A percentile compares a stretch with the other conserved stretches of the same genome.
These are phyloP conservation scores for Corydoras sp. DNA, from an alignment of 2,113 vertebrate genomes.

Conservation along the genomic window DNA sequence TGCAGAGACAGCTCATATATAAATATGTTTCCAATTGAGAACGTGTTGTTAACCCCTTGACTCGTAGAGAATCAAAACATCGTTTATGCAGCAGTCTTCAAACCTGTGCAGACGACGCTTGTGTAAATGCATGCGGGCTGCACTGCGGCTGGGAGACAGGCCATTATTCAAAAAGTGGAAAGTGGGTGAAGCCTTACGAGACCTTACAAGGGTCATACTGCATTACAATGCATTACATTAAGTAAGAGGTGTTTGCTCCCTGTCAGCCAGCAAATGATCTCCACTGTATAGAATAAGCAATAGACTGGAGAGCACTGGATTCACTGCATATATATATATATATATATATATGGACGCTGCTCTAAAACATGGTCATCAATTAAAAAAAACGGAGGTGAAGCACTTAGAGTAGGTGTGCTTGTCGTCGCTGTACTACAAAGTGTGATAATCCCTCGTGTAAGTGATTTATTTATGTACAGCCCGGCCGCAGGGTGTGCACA, in stretches of 20 bases:
- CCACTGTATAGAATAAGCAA: slow-evolving; percentile 11
- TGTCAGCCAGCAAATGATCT: slow-evolving; percentile 7
- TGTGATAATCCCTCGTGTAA: too few relatives aligned
- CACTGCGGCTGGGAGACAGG: background rate
- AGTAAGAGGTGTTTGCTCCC: background rate
- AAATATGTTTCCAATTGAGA: background rate
- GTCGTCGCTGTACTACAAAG: background rate
- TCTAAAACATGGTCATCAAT: background rate
- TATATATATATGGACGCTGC: background rate
- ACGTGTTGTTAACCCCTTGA: background rate
- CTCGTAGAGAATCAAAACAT: too few relatives aligned
- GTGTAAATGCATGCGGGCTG: background rate
- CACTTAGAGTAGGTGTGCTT: background rate
- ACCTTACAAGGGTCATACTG: background rate
- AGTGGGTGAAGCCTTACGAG: background rate
- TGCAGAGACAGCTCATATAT: too few relatives aligned
- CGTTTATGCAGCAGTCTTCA: too few relatives aligned
- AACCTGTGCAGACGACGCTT: too few relatives aligned
- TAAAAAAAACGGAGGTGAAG: background rate
- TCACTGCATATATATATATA: background rate
- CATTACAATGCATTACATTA: slow-evolving; percentile 19
- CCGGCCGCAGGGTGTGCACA: too few relatives aligned
- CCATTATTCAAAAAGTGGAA: slow-evolving; percentile 11
- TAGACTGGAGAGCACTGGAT: background rate
- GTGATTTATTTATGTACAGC: too few relatives aligned